phyloP scores from a whole-genome alignment of 2,888 invertebrate species.

The Hydraecia micacea region DNA sequence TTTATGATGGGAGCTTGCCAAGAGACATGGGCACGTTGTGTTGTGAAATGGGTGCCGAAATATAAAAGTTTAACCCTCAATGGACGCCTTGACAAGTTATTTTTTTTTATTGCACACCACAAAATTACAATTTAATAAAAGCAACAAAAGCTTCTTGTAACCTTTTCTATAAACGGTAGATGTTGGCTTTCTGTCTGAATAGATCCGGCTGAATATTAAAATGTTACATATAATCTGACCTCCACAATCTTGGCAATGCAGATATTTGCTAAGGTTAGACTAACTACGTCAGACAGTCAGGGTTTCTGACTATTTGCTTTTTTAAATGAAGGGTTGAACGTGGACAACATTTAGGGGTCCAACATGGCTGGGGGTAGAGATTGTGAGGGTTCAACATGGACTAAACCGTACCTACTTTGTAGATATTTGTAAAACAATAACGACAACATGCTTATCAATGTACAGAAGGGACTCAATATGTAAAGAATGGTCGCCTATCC shows the following conservation, averaged over 20 bases:
- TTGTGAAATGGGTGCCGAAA: background rate
- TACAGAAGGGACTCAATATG: too few species aligned
- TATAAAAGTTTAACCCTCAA: background rate
- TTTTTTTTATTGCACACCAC: background rate
- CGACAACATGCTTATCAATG: background rate
- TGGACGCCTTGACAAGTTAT: too few species aligned
- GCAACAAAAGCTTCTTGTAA: background rate
- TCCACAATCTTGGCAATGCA: conserved; percentile 21
- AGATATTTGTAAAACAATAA: background rate
- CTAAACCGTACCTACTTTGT: background rate
- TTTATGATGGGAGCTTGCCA: background rate
- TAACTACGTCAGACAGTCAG: conserved; percentile 1
- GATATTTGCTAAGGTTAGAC: conserved; percentile 14
- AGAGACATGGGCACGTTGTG: background rate
- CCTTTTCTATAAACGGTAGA: conserved; percentile 8
- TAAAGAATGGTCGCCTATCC: background rate
- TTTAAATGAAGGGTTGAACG: too few species aligned
- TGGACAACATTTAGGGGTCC: too few species aligned
- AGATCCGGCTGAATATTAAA: conserved; percentile 36
- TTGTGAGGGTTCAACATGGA: too few species aligned
- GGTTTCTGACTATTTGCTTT: background rate
- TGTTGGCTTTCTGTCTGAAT: background rate
- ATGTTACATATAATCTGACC: conserved; percentile 31
- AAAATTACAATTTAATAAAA: background rate
- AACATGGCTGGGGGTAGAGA: too few species aligned